A percentile compares a stretch with the other conserved stretches of the same genome.
Evolutionary conservation across 2,113 vertebrate species (phyloP).

Genomic region (Probosciger aterrimus): DNA sequence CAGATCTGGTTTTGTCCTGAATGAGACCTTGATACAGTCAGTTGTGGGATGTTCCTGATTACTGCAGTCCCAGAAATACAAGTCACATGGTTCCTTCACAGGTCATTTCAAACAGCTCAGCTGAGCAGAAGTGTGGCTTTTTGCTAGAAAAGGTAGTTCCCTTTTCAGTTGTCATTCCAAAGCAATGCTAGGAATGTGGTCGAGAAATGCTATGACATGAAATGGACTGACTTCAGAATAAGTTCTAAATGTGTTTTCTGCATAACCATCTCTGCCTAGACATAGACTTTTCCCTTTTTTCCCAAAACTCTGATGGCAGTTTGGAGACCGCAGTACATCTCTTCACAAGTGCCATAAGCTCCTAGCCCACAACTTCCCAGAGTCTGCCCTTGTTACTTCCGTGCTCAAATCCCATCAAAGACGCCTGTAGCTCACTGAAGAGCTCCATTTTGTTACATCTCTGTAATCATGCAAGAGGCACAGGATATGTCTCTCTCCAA

Average conservation of each 20-base stretch:
- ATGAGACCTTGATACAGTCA: not conserved
- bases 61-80: not conserved
- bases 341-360: not conserved
- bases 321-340: not conserved
- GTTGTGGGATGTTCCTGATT: not conserved
- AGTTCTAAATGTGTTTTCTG: slow-evolving; percentile 18
- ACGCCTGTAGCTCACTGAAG: not conserved
- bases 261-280: not conserved
- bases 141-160: not conserved
- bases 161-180: not conserved
- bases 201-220: not conserved
- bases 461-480: not conserved
- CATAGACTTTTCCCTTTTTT: not conserved
- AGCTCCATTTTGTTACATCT: not conserved
- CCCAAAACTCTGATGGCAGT: not conserved
- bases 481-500: not conserved
- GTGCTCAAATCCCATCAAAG: not conserved
- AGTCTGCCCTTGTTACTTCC: not conserved
- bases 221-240: not conserved
- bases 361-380: not conserved
- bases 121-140: not conserved
- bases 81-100: not conserved
- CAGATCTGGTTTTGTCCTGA: not conserved
- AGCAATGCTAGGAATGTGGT: not conserved
- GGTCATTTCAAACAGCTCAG: not conserved